phyloP scores from a whole-genome alignment of 2,888 invertebrate species.

The Mesochorus sp. region DNA sequence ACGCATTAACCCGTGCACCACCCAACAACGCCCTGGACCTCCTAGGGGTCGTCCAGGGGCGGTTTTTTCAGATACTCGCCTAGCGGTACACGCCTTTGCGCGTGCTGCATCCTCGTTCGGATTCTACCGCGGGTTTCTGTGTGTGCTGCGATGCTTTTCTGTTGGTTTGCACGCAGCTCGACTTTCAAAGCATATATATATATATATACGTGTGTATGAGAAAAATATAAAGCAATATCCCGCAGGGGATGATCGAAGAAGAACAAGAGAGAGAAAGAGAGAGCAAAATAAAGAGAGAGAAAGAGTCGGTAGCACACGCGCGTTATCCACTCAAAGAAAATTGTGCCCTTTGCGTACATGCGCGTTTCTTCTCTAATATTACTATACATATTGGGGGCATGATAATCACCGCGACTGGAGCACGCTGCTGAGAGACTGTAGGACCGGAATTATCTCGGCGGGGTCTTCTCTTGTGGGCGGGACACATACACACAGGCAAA shows the following conservation, averaged over 20 bases:
- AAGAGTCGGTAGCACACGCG: slow-evolving; percentile 61
- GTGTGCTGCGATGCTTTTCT: slow-evolving; percentile 17
- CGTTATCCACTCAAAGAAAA: slow-evolving; percentile 69
- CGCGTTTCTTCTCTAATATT: slow-evolving; percentile 52
- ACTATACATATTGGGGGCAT: slow-evolving; percentile 41
- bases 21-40: slow-evolving; percentile 81
- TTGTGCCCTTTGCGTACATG: slow-evolving; percentile 62
- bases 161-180: slow-evolving; percentile 28
- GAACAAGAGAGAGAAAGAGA: neutral
- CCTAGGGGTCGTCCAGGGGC: slow-evolving; percentile 81
- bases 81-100: slow-evolving; percentile 73
- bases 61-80: slow-evolving; percentile 70
- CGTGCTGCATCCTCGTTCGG: slow-evolving; percentile 71
- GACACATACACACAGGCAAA: slow-evolving; percentile 37
- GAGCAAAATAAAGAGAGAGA: neutral
- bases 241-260: slow-evolving; percentile 51
- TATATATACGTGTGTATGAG: too few relatives aligned
- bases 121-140: slow-evolving; percentile 42
- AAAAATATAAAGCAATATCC: slow-evolving; percentile 58
- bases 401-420: slow-evolving; percentile 26
- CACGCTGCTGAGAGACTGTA: slow-evolving; percentile 33
- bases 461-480: slow-evolving; percentile 73
- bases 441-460: slow-evolving; percentile 74
- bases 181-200: too few relatives aligned
- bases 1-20: slow-evolving; percentile 71